Conservation (phyloP, 1,140 invertebrate genomes). For the Coenobita brevimanus region DNA sequence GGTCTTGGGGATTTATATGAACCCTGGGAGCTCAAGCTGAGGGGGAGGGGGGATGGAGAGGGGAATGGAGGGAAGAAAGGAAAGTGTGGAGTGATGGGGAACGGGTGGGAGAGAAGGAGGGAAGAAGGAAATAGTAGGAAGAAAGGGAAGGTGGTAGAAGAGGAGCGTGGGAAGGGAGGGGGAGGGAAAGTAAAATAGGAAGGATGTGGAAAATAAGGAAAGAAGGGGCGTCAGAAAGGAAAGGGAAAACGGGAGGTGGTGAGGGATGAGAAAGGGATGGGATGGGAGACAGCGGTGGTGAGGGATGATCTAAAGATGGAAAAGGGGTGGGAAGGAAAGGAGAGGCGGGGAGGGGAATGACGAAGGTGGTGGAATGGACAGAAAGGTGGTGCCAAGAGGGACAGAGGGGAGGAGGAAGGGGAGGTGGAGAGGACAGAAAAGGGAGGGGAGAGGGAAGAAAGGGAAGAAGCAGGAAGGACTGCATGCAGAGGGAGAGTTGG, state of each 20-base stretch:
- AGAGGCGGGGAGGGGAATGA: background rate
- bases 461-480: background rate
- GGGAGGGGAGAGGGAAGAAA: background rate
- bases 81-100: background rate
- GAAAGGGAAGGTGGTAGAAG: background rate
- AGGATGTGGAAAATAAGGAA: background rate
- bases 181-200: background rate
- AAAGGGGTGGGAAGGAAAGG: background rate
- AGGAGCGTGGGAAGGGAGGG: background rate
- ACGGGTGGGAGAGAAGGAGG: background rate
- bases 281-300: background rate
- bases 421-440: background rate
- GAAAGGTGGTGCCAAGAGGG: background rate
- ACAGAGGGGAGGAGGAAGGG: background rate
- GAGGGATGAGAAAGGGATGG: background rate
- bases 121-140: constrained; percentile 4
- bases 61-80: background rate
- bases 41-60: background rate
- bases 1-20: too few species aligned
- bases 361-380: too few species aligned
- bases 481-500: background rate
- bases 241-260: background rate
- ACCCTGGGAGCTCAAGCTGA: background rate
- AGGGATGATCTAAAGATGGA: background rate
- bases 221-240: too few species aligned